Conservation (phyloP, 2,113 vertebrate species). For the Hippotragus niger region DNA sequence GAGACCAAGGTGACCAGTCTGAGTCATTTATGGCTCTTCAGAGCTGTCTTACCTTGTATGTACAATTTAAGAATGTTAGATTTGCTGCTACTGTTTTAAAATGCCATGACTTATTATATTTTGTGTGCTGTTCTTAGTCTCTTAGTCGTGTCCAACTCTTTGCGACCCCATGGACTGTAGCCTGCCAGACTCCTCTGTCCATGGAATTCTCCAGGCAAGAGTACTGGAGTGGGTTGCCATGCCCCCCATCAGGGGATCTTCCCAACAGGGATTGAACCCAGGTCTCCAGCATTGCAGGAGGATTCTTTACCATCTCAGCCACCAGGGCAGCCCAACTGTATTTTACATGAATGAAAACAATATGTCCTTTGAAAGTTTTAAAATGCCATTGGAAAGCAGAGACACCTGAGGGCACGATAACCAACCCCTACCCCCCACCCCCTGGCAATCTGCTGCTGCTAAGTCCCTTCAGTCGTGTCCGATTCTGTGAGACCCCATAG, state of each 20-base stretch:
- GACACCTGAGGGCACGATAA: not conserved
- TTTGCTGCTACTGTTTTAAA: conserved; percentile 46
- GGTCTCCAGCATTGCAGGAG: not conserved
- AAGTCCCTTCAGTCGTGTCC: too few relatives aligned
- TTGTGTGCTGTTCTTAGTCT: not conserved
- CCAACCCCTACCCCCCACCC: not conserved
- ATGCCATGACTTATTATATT: not conserved
- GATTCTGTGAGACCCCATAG: too few relatives aligned
- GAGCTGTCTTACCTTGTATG: not conserved
- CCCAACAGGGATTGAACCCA: not conserved
- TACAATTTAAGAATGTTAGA: not conserved
- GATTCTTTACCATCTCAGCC: not conserved
- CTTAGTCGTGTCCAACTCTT: not conserved
- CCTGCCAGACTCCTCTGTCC: not conserved
- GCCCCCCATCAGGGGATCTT: not conserved
- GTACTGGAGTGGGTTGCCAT: not conserved
- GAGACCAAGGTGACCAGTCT: not conserved
- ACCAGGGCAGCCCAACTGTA: not conserved
- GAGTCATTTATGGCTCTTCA: not conserved
- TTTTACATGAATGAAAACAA: conserved; percentile 5
- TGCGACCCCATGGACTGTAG: not conserved
- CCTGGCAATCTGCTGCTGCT: not conserved
- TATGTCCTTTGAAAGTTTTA: not conserved
- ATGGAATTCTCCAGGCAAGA: not conserved
- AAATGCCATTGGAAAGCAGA: not conserved